Evolutionary conservation across 2,888 invertebrate species (phyloP).

Genomic region (Cinara cedri): DNA sequence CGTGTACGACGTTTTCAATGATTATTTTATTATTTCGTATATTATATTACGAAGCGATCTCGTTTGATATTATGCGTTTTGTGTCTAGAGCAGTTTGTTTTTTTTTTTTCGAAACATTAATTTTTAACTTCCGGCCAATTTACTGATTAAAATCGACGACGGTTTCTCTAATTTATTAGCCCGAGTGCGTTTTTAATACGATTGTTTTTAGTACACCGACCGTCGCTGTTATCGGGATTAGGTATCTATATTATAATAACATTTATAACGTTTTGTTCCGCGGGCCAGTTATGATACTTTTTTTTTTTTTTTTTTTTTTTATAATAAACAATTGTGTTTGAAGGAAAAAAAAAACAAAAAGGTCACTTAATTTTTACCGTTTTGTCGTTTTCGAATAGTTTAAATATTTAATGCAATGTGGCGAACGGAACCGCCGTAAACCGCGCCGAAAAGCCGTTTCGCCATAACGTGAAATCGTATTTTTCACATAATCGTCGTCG

Average conservation of each 20-base stretch:
- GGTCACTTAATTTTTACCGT: no score
- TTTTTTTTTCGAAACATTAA: slow-evolving; percentile 30
- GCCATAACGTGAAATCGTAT: background rate
- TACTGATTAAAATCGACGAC: slow-evolving; percentile 30
- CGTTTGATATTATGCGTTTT: slow-evolving; percentile 25
- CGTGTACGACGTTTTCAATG: no score
- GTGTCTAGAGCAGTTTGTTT: slow-evolving; percentile 5
- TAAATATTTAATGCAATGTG: background rate
- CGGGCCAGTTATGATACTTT: no score
- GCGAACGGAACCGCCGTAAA: background rate
- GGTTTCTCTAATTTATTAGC: slow-evolving; percentile 30
- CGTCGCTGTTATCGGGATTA: background rate
- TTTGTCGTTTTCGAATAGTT: no score
- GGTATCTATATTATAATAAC: background rate
- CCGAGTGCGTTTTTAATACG: background rate
- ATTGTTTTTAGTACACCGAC: slow-evolving; percentile 26
- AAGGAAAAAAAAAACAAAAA: no score
- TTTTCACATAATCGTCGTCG: background rate
- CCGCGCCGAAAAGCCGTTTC: background rate
- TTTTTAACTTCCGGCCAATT: slow-evolving; percentile 41
- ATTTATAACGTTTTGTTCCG: slow-evolving; percentile 16
- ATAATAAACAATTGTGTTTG: no score
- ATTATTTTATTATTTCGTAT: background rate
- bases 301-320: no score
- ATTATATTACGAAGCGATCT: background rate